Base-by-base conservation (phyloP, 2,888 invertebrate genomes). In the Cheilosia impressa region DNA sequence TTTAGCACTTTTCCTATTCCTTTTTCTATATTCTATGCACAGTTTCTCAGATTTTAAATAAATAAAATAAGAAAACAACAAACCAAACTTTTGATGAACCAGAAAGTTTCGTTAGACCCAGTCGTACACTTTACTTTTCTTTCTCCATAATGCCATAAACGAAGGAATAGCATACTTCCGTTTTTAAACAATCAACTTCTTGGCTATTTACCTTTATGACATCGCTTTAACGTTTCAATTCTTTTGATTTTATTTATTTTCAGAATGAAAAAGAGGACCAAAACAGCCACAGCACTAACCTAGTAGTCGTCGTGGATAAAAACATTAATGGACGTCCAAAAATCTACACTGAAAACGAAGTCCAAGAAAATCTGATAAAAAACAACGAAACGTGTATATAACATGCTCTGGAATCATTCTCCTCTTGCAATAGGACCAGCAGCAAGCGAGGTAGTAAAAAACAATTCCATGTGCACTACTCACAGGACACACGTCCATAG, bases 261-360 rank as follows among this genome's bases (percentile, higher is more conserved):
- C 66, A 84, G 78, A 84, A 50, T 22, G 43, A 47, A 38, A 87
- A 81, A 63, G 78, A 88, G 63, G 89, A 89, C 55, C 88, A 88
- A 38, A 88, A 89, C 10, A 75, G 88, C 31, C 83, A 89, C 55
- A 88, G 88, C 83, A 90, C 90, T 55, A 91, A 90, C 87, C 90
- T 91, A 62, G 90, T 92, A 41, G 91, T 92, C 24, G 90, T 92
- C 24, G 89, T 92, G 34, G 90, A 90, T 60, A 91, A 90, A 85
- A 89, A 89, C 60, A 87, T 89, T 63, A 90, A 89, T 88, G 90
- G 89, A 31, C 90, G 89, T 15, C 90, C 90, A 34, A 89, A 90
- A 78, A 89, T 88, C 69, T 89, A 87, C 63, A 89, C 90, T 9
- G 90, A 91, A 73, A 89, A 89, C 60, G 89, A 90, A 78, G 88